Base-by-base conservation (phyloP, 1,140 invertebrate genomes). In the Helicoverpa armigera region DNA sequence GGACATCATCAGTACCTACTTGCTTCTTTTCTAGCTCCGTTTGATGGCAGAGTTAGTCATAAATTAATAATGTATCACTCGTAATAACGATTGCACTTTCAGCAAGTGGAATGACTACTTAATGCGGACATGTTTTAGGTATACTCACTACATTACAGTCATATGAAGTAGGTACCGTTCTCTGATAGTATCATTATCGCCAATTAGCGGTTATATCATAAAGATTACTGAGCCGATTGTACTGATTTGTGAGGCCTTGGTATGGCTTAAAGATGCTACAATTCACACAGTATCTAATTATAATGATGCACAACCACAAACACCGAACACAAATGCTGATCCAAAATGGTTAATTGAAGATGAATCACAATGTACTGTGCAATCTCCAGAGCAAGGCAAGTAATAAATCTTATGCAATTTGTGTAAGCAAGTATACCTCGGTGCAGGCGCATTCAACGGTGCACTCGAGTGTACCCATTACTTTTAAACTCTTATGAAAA, bases 281-380 rank as follows among this genome's bases (percentile, higher is more conserved):
- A 14, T 58, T 58, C 54, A 58, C 54, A 58, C 54, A n/a, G 18
- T 65, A 65, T 43, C 31, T 43, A 43, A 65, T 65, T 31, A 65
- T 65, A 9, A 43, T 65, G 35, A 65, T 43, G 35, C 7, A 35
- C 35, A 35, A 3, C 35, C 35, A 65, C 53, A 56, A 7, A 11
- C 7, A 58, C n/a, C 35, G 14, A 50, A 73, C 53, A 35, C 16
- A 58, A 73, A 35, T 73, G 31, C n/a, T 56, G 70, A 35, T 56
- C 14, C 53, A 73, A 69, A 69, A 54, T 72, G 69, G 65, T 54
- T 73, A 73, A 56, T 60, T 70, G 67, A 70, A 70, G 72, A 74
- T 74, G 54, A 74, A 18, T 75, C 43, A 63, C 56, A 61, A 58
- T 61, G 58, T n/a, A 18, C 43, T 75, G 73, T 61, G 43, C 73